Evolutionary conservation across 2,113 vertebrate species (phyloP).

Genomic region (Onychostruthus taczanowskii): DNA sequence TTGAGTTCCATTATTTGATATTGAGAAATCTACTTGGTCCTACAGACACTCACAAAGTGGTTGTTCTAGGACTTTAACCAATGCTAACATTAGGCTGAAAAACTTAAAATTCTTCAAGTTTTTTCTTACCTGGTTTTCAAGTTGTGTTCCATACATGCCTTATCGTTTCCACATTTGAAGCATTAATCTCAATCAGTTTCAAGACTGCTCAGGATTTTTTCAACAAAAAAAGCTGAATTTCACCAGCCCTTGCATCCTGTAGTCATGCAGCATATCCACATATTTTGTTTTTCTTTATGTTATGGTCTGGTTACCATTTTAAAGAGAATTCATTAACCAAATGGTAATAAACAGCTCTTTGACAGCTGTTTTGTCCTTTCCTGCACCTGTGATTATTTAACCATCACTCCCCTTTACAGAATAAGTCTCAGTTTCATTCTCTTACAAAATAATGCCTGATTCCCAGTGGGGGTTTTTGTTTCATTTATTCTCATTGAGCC

Average conservation of each 20-base stretch:
- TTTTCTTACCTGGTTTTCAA: neutral
- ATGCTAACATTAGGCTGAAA: neutral
- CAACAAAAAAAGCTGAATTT: neutral
- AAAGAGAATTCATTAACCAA: neutral
- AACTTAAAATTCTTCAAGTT: neutral
- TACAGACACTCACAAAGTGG: neutral
- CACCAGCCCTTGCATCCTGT: neutral
- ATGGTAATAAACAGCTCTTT: neutral
- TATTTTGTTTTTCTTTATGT: neutral
- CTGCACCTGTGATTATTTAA: neutral
- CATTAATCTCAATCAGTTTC: neutral
- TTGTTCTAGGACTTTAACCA: neutral
- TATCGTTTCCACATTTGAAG: neutral
- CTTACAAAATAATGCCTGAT: neutral
- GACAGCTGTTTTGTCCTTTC: neutral
- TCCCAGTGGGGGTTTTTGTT: rapidly evolving
- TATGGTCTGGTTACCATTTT: neutral
- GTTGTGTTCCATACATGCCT: neutral
- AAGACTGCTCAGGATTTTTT: neutral
- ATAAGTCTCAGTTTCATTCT: neutral
- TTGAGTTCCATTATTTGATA: neutral
- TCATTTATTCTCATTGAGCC: neutral
- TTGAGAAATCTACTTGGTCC: neutral
- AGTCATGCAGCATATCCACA: neutral
- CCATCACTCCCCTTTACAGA: neutral